phyloP scores from a whole-genome alignment of 2,888 invertebrate species.

The Asteroscopus sphinx region DNA sequence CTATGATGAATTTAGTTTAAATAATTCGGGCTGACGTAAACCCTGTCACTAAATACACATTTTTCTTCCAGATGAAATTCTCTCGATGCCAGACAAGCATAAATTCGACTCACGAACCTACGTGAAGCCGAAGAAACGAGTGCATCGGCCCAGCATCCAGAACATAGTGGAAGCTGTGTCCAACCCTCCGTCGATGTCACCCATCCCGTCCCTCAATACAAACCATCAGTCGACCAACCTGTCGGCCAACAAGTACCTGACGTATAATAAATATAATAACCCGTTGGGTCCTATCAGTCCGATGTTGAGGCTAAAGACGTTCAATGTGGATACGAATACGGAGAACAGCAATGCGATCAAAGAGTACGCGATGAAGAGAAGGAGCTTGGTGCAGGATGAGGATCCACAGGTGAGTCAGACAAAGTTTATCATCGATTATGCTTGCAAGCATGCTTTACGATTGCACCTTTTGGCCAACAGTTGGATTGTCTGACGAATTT shows the following conservation, averaged over 20 bases:
- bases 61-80: conserved; percentile 73
- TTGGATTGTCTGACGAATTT: too few relatives aligned
- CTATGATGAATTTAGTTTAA: too few relatives aligned
- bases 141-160: conserved; percentile 90
- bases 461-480: too few relatives aligned
- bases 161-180: conserved; percentile 80
- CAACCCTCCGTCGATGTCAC: conserved; percentile 72
- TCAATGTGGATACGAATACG: conserved; percentile 82
- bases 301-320: conserved; percentile 83
- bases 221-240: conserved; percentile 60
- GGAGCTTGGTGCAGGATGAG: conserved; percentile 81
- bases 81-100: conserved; percentile 81
- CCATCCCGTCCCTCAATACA: conserved; percentile 60
- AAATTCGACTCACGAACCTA: conserved; percentile 92
- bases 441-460: too few relatives aligned
- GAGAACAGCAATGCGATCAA: conserved; percentile 78
- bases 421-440: background rate
- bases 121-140: conserved; percentile 91
- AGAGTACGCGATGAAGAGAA: conserved; percentile 81
- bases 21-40: too few relatives aligned
- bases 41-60: too few relatives aligned
- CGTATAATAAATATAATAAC: conserved; percentile 83
- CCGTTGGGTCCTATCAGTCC: conserved; percentile 79
- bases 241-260: conserved; percentile 77
- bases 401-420: conserved; percentile 76